Percentiles rank a stretch among this genome's conserved stretches.
Evolutionary conservation across 2,113 vertebrate species (phyloP).

Genomic region (Gobio gobio): DNA sequence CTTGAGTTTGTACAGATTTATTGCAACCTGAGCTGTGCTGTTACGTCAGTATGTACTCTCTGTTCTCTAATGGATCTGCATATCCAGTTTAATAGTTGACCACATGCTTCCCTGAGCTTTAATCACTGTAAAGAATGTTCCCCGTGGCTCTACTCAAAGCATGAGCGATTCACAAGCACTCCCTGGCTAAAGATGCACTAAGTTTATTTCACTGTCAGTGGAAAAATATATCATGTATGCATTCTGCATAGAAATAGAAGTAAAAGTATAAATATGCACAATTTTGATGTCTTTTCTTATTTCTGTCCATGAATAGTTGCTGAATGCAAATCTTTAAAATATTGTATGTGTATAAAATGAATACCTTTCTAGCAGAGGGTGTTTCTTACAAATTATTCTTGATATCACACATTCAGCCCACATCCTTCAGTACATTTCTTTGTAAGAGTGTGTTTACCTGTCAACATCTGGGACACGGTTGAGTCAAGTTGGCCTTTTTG

Average conservation of each 20-base stretch:
- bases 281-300: neutral
- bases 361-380: neutral
- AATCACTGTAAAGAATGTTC: constrained; percentile 29
- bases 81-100: neutral
- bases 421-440: neutral
- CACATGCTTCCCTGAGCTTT: constrained; percentile 8
- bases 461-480: no score
- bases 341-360: neutral
- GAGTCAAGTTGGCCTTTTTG: neutral
- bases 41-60: neutral
- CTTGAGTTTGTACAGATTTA: constrained; percentile 1
- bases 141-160: neutral
- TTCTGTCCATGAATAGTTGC: neutral
- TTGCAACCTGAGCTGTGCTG: constrained; percentile 16
- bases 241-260: neutral
- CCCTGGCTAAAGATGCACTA: neutral
- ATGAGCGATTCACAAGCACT: neutral
- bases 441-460: neutral
- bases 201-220: neutral
- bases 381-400: neutral
- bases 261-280: neutral
- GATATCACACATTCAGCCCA: neutral
- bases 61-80: neutral
- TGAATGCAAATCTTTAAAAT: neutral
- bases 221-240: neutral